These are phyloP conservation scores for Cephus pulcher DNA, from an alignment of 2,888 invertebrate genomes.

Conservation along the genomic window DNA sequence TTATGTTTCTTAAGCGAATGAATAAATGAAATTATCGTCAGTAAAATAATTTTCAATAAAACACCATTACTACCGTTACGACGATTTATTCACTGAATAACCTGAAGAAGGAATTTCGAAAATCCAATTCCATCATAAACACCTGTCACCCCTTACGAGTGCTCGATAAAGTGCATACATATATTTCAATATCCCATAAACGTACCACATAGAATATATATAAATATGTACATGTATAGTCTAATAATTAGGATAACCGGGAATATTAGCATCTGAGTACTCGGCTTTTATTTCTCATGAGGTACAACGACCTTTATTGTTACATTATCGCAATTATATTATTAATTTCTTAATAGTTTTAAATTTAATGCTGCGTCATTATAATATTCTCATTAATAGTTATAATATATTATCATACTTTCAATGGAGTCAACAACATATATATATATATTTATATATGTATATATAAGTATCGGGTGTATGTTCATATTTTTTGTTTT, in stretches of 20 bases:
- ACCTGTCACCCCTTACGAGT: background rate
- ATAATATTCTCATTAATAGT: slow-evolving; percentile 48
- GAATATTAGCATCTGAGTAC: slow-evolving; percentile 27
- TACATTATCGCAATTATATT: slow-evolving; percentile 61
- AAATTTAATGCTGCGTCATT: slow-evolving; percentile 49
- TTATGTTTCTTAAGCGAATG: background rate
- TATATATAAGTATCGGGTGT: slow-evolving; percentile 60
- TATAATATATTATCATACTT: slow-evolving; percentile 63
- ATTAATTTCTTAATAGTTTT: slow-evolving; percentile 50
- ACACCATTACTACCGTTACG: background rate
- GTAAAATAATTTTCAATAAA: background rate
- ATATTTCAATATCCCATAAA: background rate
- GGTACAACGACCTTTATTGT: slow-evolving; percentile 59
- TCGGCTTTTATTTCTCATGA: slow-evolving; percentile 58
- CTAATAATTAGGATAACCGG: background rate
- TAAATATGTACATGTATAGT: background rate
- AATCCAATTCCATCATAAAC: background rate
- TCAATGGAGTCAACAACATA: slow-evolving; percentile 66
- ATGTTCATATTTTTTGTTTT: slow-evolving; percentile 45
- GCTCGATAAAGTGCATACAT: background rate
- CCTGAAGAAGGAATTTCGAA: background rate
- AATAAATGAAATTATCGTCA: background rate
- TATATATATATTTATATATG: slow-evolving; percentile 58
- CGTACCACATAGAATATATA: background rate
- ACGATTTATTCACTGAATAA: background rate